Base-by-base conservation (phyloP, 2,113 vertebrate genomes). In the Lucifuga dentata region DNA sequence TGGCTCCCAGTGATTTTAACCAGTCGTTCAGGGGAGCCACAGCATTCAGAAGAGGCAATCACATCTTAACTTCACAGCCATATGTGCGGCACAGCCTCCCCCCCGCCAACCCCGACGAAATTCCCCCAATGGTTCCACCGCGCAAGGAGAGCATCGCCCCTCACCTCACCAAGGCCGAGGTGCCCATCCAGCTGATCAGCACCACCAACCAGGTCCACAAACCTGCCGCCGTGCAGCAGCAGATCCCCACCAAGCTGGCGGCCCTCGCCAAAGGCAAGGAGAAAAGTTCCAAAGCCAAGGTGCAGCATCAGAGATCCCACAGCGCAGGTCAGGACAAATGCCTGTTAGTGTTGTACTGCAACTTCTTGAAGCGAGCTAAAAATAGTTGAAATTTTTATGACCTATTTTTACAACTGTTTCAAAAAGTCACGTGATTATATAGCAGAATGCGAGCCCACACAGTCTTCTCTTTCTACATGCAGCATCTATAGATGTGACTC, bases 231-330 rank as follows among this genome's bases (percentile, higher is more conserved):
- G 87, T 97, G 36, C 95, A 96, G 85, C 97, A 98, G 92, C 93
- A 97, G 90, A 98, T 99, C 78, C 97, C 97, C 46, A 95, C 94
- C 46, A 98, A 98, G 76, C 92, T 99, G 80, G 96, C 94, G 0
- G 59, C 88, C 5, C 76, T 81, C n/a, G 77, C 94, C 92, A 92
- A 94, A 90, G 83, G 88, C 62, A 97, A 94, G 68, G 95, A 97
- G 62, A 97, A 94, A 24, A 48, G 85, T 5, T 11, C 79, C 55
- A 95, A 93, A 75, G 81, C 0, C 52, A 94, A 93, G 85, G 75
- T 72, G 2, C 92, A 93, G 16, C 96, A 98, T 70, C 94, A 96
- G 10, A 93, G 96, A 32, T 86, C 92, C 0, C 94, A 96, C 71
- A 98, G 95, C 43, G 91, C 95, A 56, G 94, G 97, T 99, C 48